A percentile compares a stretch with the other conserved stretches of the same genome.
phyloP scores from a whole-genome alignment of 2,113 vertebrate genomes.

The Passer domesticus region DNA sequence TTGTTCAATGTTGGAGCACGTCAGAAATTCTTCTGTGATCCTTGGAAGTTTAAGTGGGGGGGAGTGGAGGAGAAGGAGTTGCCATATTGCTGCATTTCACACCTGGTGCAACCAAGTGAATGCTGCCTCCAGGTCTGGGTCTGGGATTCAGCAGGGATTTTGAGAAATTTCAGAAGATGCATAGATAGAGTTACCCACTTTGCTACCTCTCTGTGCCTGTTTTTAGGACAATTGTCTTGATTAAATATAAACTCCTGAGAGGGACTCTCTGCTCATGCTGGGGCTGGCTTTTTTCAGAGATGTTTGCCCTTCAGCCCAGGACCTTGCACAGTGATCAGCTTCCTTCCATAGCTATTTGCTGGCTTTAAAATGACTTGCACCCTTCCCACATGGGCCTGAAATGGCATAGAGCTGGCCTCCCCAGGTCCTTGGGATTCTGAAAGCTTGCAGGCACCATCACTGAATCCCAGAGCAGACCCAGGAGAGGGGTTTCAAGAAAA shows the following conservation, averaged over 20 bases:
- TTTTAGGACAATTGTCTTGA: not conserved
- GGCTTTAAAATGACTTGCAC: not conserved
- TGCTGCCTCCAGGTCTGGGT: not conserved
- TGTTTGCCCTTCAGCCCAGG: not conserved
- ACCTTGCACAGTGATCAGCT: not conserved
- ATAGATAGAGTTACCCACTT: not conserved
- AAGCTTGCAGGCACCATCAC: not conserved
- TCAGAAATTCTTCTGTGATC: slow-evolving; percentile 55
- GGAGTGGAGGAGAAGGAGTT: not conserved
- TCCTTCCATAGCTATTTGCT: not conserved
- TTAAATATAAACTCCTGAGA: not conserved
- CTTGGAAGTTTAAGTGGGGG: not conserved
- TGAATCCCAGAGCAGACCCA: not conserved
- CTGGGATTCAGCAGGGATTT: not conserved
- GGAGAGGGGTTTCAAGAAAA: not conserved
- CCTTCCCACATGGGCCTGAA: not conserved
- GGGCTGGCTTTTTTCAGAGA: not conserved
- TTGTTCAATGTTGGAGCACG: slow-evolving; percentile 55
- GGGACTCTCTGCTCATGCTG: not conserved
- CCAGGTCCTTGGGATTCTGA: not conserved
- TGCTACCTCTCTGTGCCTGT: not conserved
- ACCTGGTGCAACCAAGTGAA: not conserved
- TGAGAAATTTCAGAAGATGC: not conserved
- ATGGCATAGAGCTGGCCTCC: not conserved
- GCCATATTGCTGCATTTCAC: slow-evolving; percentile 24